These are phyloP conservation scores for Melitaea athalia DNA, from an alignment of 2,888 invertebrate genomes.

Conservation along the genomic window DNA sequence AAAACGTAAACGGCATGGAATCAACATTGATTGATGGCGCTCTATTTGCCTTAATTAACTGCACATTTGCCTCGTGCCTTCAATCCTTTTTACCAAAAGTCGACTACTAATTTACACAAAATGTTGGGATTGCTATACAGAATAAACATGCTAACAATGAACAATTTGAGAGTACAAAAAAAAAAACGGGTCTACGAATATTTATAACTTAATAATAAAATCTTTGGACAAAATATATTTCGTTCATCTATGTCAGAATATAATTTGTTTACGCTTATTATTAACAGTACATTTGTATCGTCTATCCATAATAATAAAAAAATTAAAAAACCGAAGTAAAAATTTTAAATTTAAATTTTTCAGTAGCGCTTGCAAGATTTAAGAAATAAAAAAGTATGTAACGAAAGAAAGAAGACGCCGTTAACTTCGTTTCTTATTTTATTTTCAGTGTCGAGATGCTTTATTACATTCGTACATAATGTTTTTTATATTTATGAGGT, in stretches of 20 bases:
- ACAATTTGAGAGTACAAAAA: too few species aligned
- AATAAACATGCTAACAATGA: too few species aligned
- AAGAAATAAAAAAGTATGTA: neutral
- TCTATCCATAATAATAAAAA: neutral
- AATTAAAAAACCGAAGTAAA: neutral
- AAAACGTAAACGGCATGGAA: constrained; percentile 51
- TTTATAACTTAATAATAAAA: neutral
- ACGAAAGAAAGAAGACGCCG: constrained; percentile 1
- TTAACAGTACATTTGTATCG: neutral
- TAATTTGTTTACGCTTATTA: neutral
- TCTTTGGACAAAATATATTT: neutral
- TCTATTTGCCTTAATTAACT: constrained; percentile 72
- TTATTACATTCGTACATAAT: neutral
- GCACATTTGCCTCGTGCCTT: constrained; percentile 58
- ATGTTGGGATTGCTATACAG: constrained; percentile 38
- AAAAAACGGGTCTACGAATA: too few species aligned
- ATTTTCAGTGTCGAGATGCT: neutral
- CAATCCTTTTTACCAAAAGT: constrained; percentile 48
- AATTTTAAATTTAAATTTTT: constrained; percentile 1
- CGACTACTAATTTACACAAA: constrained; percentile 31
- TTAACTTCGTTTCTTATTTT: neutral
- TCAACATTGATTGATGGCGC: constrained; percentile 68
- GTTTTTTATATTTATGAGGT: neutral
- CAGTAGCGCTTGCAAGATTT: neutral
- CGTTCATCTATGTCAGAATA: too few species aligned